A percentile compares a stretch with the other conserved stretches of the same genome.
Evolutionary conservation across 2,113 vertebrate species (phyloP).

Genomic region (Eleginops maclovinus): DNA sequence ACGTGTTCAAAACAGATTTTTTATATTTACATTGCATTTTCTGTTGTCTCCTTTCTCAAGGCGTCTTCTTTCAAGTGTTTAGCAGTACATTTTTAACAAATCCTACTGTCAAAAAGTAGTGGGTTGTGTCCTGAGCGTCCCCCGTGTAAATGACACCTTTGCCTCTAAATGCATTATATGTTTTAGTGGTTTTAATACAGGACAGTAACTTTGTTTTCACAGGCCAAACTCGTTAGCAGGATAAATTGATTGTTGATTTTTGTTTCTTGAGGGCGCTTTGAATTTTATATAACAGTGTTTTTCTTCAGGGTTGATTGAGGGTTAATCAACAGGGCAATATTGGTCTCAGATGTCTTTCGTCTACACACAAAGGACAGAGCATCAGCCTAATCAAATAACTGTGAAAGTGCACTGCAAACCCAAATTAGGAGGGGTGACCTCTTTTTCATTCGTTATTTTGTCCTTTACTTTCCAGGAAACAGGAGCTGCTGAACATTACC

Average conservation of each 20-base stretch:
- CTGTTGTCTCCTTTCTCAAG: no score
- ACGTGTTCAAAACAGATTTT: no score
- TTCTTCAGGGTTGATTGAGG: not conserved
- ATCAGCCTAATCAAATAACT: slow-evolving; percentile 6
- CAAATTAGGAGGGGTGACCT: slow-evolving; percentile 12
- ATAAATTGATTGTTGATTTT: not conserved
- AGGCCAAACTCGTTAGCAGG: not conserved
- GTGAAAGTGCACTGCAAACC: not conserved
- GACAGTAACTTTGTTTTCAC: not conserved
- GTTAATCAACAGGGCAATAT: not conserved
- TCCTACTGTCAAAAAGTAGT: no score
- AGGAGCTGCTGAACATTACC: slow-evolving; percentile 92
- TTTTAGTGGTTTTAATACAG: not conserved
- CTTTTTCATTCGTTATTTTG: not conserved
- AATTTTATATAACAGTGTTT: not conserved
- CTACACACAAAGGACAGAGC: not conserved
- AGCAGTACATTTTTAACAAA: no score
- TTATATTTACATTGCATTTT: no score
- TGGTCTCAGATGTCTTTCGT: not conserved
- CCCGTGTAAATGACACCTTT: no score
- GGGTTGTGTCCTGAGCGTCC: no score
- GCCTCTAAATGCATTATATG: no score
- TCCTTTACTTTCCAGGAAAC: slow-evolving; percentile 87
- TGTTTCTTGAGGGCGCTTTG: not conserved
- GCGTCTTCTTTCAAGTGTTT: no score